Evolutionary conservation across 2,888 invertebrate species (phyloP).

Genomic region (Lathronympha strigana): DNA sequence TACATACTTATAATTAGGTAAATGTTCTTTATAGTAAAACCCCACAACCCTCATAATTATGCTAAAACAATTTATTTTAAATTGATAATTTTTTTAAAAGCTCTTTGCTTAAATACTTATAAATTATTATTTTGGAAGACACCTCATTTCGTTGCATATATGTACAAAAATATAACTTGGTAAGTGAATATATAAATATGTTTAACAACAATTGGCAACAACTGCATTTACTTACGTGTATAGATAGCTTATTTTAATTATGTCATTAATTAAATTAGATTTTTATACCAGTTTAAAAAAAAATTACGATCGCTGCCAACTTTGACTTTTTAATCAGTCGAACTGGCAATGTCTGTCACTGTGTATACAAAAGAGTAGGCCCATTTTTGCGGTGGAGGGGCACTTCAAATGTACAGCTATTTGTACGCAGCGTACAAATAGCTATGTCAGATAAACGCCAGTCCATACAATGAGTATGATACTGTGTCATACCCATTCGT

Average conservation of each 20-base stretch:
- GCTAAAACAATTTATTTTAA: not conserved
- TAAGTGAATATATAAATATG: not conserved
- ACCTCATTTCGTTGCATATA: not conserved
- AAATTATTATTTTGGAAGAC: conserved; percentile 18
- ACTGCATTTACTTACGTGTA: not conserved
- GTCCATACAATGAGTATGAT: no score
- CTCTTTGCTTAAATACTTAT: no score
- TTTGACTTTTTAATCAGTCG: no score
- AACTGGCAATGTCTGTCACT: no score
- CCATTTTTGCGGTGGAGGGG: no score
- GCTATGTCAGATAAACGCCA: no score
- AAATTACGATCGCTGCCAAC: no score
- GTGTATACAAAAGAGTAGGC: no score
- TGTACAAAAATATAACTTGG: conserved; percentile 8
- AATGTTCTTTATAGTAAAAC: not conserved
- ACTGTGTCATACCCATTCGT: no score
- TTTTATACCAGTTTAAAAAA: no score
- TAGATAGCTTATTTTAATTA: not conserved
- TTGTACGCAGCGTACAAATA: no score
- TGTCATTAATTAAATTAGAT: not conserved
- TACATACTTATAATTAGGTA: not conserved
- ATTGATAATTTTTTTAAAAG: not conserved
- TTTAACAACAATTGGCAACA: conserved; percentile 9
- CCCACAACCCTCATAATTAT: not conserved
- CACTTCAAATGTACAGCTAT: no score